Percentiles rank a stretch among this genome's conserved stretches.
Conservation (phyloP, 1,140 invertebrate species). For the Drosophila guanche region DNA sequence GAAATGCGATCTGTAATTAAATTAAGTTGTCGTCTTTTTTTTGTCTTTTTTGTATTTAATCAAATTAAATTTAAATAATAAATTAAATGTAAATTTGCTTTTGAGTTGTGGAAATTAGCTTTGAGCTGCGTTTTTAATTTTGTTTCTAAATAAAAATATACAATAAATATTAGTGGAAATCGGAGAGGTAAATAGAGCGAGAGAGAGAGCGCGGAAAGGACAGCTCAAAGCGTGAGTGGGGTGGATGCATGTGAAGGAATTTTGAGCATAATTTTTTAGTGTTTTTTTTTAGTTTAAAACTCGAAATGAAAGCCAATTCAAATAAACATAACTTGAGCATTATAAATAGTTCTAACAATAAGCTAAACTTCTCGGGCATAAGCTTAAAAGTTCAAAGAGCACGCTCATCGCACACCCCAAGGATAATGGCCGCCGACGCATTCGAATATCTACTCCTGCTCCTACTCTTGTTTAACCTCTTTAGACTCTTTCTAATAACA, state of each 20-base stretch:
- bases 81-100: constrained; percentile 47
- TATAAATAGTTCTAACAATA: constrained; percentile 66
- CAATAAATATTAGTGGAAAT: constrained; percentile 76
- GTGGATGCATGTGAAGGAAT: neutral
- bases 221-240: constrained; percentile 58
- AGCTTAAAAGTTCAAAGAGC: constrained; percentile 59
- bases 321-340: constrained; percentile 57
- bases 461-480: constrained; percentile 12
- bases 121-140: constrained; percentile 70
- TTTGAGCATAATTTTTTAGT: neutral
- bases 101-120: constrained; percentile 37
- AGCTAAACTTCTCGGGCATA: constrained; percentile 57
- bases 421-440: constrained; percentile 36
- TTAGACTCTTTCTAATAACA: constrained; percentile 55
- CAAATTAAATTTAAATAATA: constrained; percentile 37
- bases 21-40: constrained; percentile 31
- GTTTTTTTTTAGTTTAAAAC: constrained; percentile 8
- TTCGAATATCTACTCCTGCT: constrained; percentile 22
- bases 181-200: neutral
- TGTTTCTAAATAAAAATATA: constrained; percentile 64
- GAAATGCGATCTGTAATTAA: constrained; percentile 58
- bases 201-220: neutral
- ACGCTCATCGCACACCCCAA: constrained; percentile 64
- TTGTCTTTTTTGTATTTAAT: constrained; percentile 3
- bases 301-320: constrained; percentile 32